Conservation (phyloP, 2,113 vertebrate genomes). For the Semnornis frantzii region DNA sequence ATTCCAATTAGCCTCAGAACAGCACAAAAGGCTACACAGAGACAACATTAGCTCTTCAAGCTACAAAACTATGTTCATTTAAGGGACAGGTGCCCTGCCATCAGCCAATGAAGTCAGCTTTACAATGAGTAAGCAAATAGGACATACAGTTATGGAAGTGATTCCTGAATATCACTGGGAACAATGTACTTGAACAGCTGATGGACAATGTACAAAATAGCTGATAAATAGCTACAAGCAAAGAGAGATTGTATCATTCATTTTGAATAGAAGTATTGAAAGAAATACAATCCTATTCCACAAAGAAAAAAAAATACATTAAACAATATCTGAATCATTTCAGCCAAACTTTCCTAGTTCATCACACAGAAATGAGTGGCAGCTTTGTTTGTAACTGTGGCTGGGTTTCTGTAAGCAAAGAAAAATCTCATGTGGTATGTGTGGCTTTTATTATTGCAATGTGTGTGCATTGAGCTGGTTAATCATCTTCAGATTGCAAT, state of each 20-base stretch:
- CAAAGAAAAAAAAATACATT: neutral
- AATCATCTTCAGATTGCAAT: neutral
- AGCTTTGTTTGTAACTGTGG: neutral
- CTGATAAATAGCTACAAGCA: neutral
- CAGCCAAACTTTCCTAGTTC: neutral
- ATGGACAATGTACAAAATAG: neutral
- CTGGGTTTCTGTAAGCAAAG: neutral
- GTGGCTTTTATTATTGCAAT: neutral
- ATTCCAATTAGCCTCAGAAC: too few species aligned
- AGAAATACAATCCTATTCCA: neutral
- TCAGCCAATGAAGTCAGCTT: neutral
- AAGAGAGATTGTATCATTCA: neutral
- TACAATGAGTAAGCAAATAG: neutral
- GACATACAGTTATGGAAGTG: neutral
- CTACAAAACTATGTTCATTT: neutral
- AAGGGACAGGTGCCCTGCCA: neutral
- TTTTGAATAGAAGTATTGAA: neutral
- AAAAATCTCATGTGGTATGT: neutral
- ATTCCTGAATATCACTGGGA: neutral
- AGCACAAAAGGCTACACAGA: neutral
- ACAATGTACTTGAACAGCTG: neutral
- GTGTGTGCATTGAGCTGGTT: neutral
- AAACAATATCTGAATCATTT: neutral
- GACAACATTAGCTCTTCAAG: neutral
- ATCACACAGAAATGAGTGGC: neutral